A percentile compares a stretch with the other conserved stretches of the same genome.
Conservation (phyloP, 2,113 vertebrate species). For the Aegithalos caudatus region DNA sequence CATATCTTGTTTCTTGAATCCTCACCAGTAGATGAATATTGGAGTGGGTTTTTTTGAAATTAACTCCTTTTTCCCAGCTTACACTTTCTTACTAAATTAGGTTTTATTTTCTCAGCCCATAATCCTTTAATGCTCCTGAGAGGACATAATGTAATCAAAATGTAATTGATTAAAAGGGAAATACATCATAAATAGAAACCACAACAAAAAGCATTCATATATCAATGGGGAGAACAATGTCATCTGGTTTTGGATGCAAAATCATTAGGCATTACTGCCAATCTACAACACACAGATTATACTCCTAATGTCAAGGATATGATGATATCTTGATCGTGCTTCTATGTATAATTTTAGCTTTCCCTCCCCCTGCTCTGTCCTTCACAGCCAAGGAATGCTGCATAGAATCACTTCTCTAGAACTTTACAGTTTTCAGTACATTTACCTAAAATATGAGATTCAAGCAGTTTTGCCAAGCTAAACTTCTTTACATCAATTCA, state of each 20-base stretch:
- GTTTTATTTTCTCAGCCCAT: not conserved
- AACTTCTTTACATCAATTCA: not conserved
- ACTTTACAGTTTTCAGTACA: not conserved
- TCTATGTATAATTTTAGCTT: not conserved
- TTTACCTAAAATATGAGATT: not conserved
- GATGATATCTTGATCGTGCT: not conserved
- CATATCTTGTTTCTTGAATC: not conserved
- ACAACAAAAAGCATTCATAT: not conserved
- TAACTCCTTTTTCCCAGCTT: not conserved
- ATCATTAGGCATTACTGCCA: not conserved
- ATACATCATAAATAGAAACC: not conserved
- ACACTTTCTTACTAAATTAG: not conserved
- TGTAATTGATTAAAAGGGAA: not conserved
- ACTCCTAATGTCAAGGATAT: not conserved
- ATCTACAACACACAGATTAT: not conserved
- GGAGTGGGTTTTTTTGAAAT: not conserved
- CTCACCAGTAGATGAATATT: not conserved
- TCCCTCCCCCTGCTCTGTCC: not conserved
- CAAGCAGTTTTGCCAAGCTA: not conserved
- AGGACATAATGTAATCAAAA: not conserved
- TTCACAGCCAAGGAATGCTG: not conserved
- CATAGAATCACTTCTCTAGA: not conserved
- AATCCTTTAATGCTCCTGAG: not conserved
- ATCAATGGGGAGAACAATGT: not conserved
- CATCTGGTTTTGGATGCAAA: not conserved